phyloP scores from a whole-genome alignment of 2,113 vertebrate genomes.

The Dunckerocampus dactyliophorus region DNA sequence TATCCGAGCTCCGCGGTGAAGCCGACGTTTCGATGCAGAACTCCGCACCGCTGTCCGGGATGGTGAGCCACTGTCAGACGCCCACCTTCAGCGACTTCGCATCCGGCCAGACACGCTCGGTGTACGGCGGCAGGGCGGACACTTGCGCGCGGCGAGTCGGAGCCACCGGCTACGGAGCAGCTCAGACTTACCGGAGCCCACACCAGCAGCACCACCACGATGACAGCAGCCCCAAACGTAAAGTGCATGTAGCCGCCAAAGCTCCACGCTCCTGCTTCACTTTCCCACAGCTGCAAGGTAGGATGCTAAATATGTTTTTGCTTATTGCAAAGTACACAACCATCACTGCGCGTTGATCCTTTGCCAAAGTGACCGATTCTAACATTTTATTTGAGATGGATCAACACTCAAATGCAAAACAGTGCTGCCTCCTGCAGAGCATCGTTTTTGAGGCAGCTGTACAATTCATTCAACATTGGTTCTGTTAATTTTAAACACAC shows the following conservation, averaged over 20 bases:
- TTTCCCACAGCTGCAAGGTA: conserved; percentile 62
- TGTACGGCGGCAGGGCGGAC: conserved; percentile 71
- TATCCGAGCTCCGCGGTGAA: conserved; percentile 52
- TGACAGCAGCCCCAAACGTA: conserved; percentile 65
- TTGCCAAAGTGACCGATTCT: too few relatives aligned
- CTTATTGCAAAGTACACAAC: neutral
- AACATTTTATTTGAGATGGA: too few relatives aligned
- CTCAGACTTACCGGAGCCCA: conserved; percentile 66
- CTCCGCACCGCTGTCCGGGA: conserved; percentile 70
- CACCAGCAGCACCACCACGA: conserved; percentile 65
- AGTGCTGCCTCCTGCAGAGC: too few relatives aligned
- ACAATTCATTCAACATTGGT: too few relatives aligned
- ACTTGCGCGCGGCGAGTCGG: conserved; percentile 70
- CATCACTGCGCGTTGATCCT: too few relatives aligned
- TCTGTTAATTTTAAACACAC: too few relatives aligned
- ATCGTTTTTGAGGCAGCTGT: too few relatives aligned
- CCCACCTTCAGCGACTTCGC: conserved; percentile 65
- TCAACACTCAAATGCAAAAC: too few relatives aligned
- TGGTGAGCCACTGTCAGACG: conserved; percentile 73
- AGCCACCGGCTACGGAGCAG: conserved; percentile 44
- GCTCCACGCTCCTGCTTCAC: conserved; percentile 52
- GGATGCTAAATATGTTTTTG: neutral
- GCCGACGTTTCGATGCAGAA: conserved; percentile 65
- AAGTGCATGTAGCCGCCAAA: conserved; percentile 53
- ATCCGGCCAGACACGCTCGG: conserved; percentile 63